Conservation (phyloP, 2,888 invertebrate species). For the Gymnoscelis rufifasciata region DNA sequence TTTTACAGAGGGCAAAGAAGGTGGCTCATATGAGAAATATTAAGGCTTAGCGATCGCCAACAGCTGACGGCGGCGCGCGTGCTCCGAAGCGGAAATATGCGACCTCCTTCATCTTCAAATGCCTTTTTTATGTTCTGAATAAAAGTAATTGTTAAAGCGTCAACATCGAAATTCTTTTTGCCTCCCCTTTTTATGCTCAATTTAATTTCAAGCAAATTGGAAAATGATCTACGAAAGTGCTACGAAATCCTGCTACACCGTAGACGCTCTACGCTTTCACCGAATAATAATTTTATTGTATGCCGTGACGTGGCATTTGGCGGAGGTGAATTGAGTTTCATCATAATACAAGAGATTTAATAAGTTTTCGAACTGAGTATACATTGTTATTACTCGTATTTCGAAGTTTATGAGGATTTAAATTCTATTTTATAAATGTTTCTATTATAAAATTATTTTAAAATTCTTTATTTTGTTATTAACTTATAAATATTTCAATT, state of each 20-base stretch:
- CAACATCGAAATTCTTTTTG: constrained; percentile 21
- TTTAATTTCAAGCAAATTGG: constrained; percentile 6
- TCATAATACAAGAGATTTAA: too few relatives aligned
- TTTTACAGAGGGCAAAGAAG: constrained; percentile 39
- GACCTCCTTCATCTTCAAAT: constrained; percentile 48
- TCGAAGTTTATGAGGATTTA: too few relatives aligned
- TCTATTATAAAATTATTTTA: too few relatives aligned
- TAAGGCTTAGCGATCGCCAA: constrained; percentile 65
- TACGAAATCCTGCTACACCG: constrained; percentile 14
- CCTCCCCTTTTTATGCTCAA: constrained; percentile 8
- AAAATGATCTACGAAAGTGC: constrained; percentile 10
- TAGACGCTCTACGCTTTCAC: constrained; percentile 16
- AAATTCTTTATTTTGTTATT: too few relatives aligned
- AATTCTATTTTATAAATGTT: too few relatives aligned
- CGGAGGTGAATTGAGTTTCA: too few relatives aligned
- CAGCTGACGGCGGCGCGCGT: constrained; percentile 64
- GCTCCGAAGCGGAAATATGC: constrained; percentile 48
- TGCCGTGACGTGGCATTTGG: background rate
- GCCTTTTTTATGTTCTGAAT: constrained; percentile 34
- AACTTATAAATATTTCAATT: too few relatives aligned
- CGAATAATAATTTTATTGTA: too few relatives aligned
- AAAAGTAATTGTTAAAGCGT: constrained; percentile 28
- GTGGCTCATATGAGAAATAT: constrained; percentile 64
- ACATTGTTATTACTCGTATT: too few relatives aligned
- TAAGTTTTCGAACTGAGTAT: too few relatives aligned